A percentile compares a stretch with the other conserved stretches of the same genome.
phyloP scores from a whole-genome alignment of 2,113 vertebrate genomes.

The Apteryx mantelli region DNA sequence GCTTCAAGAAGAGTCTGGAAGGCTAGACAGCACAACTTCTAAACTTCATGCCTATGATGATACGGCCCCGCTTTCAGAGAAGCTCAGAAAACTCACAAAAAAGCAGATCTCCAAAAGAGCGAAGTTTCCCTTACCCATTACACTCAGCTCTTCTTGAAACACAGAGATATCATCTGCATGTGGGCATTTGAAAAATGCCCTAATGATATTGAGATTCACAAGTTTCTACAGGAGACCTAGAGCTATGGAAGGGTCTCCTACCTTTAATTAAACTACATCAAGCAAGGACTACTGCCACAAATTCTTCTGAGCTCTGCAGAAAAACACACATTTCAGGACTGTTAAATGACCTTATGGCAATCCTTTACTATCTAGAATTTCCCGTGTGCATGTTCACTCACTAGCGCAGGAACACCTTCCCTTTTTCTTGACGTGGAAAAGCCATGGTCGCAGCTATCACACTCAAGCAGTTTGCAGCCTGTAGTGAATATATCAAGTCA shows the following conservation, averaged over 20 bases:
- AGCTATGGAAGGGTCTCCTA: neutral
- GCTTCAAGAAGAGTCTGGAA: neutral
- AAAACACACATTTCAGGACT: neutral
- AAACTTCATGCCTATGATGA: neutral
- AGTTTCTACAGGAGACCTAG: neutral
- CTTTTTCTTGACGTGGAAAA: neutral
- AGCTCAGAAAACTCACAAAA: neutral
- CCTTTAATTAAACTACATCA: neutral
- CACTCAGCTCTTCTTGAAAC: neutral
- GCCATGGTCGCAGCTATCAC: neutral
- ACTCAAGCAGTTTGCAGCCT: neutral
- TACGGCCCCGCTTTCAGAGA: neutral
- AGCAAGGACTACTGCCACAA: neutral
- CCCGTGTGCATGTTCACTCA: neutral
- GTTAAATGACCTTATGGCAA: neutral
- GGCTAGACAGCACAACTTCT: neutral
- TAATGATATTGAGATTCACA: neutral
- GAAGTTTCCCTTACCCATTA: neutral
- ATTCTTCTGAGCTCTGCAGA: neutral
- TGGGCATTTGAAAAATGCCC: neutral
- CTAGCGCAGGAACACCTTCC: neutral
- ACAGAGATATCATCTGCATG: neutral
- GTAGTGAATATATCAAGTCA: neutral
- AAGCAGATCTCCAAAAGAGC: neutral
- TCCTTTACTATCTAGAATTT: neutral